Conservation (phyloP, 1,140 invertebrate species). For the Bradynema listronoti region DNA sequence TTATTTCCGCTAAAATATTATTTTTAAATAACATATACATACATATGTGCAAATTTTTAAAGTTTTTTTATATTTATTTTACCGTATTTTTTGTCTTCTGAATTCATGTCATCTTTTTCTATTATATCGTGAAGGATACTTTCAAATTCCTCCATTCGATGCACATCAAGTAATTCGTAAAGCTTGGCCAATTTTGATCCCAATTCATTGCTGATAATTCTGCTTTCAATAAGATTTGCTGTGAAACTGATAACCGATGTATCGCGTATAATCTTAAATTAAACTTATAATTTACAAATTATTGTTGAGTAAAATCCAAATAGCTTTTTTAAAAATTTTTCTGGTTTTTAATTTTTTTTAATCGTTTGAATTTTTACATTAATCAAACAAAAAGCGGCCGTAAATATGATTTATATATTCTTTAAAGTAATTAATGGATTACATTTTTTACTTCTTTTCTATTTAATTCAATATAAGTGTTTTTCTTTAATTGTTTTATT, state of each 20-base stretch:
- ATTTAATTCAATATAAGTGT: too few relatives aligned
- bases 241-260: slow-evolving; percentile 38
- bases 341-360: neutral
- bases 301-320: neutral
- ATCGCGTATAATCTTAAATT: slow-evolving; percentile 14
- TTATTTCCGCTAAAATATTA: neutral
- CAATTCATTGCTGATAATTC: slow-evolving; percentile 32
- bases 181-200: slow-evolving; percentile 27
- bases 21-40: slow-evolving; percentile 1
- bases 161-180: slow-evolving; percentile 35
- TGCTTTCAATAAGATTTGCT: slow-evolving; percentile 31
- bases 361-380: neutral
- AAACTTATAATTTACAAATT: slow-evolving; percentile 1
- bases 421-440: too few relatives aligned
- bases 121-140: slow-evolving; percentile 29
- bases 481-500: too few relatives aligned
- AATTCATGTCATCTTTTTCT: slow-evolving; percentile 3
- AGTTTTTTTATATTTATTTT: slow-evolving; percentile 10
- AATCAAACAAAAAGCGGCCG: too few relatives aligned
- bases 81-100: slow-evolving; percentile 10
- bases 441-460: too few relatives aligned
- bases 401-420: too few relatives aligned
- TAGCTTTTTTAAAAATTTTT: neutral
- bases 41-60: slow-evolving; percentile 7
- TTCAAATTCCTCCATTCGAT: slow-evolving; percentile 27